These are phyloP conservation scores for Ditylenchus dipsaci DNA, from an alignment of 1,140 invertebrate genomes.

Conservation along the genomic window DNA sequence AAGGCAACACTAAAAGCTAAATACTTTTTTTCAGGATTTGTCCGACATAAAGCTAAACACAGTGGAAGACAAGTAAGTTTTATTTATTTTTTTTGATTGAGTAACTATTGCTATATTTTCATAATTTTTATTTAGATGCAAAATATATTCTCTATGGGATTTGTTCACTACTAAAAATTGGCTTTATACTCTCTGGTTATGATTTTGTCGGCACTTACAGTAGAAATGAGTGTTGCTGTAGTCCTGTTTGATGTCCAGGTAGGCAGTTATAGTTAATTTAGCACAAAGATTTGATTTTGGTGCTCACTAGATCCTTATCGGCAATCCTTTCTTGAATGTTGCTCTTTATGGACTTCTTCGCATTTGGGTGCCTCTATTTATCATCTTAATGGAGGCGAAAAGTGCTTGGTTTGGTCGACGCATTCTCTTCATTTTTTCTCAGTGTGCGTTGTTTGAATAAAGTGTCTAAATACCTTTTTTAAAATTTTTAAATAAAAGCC, in stretches of 20 bases:
- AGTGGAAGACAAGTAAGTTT: constrained; percentile 25
- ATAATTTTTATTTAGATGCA: constrained; percentile 13
- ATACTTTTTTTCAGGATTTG: constrained; percentile 22
- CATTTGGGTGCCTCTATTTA: constrained; percentile 41
- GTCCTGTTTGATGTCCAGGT: constrained; percentile 47
- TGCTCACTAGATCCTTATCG: constrained; percentile 36
- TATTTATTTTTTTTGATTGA: no score
- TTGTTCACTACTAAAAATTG: constrained; percentile 38
- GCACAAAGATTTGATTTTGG: no score
- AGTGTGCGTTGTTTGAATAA: no score
- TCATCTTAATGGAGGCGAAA: constrained; percentile 38
- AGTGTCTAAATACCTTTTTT: no score
- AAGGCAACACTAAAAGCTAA: no score
- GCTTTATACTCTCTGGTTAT: constrained; percentile 37
- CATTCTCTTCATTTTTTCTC: constrained; percentile 34
- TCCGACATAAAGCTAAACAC: constrained; percentile 30
- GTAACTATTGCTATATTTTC: neutral
- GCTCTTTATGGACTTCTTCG: constrained; percentile 38
- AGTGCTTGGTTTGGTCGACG: constrained; percentile 31
- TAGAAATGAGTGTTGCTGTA: constrained; percentile 40
- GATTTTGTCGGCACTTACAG: constrained; percentile 42
- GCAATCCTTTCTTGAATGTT: constrained; percentile 43
- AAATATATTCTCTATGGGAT: constrained; percentile 39
- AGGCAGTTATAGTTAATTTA: neutral
- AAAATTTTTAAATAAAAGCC: no score